Percentiles rank a stretch among this genome's conserved stretches.
Evolutionary conservation across 2,113 vertebrate genomes (phyloP).

Genomic region (Pseudois nayaur): DNA sequence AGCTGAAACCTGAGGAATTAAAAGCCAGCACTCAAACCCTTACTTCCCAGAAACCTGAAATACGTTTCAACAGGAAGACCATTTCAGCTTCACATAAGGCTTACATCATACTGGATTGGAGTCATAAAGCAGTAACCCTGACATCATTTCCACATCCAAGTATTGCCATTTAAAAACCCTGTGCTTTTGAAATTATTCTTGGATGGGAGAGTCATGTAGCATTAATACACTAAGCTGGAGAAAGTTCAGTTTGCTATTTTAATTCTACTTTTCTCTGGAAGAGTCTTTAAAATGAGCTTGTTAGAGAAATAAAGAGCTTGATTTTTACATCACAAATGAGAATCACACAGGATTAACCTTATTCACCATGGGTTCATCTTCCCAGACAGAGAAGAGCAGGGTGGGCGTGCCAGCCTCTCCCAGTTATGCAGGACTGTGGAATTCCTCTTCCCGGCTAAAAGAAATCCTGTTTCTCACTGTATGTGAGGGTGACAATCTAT

Average conservation of each 20-base stretch:
- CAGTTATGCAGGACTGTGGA: background rate
- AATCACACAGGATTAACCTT: too few species aligned
- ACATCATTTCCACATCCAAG: background rate
- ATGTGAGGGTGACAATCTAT: background rate
- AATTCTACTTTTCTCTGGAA: background rate
- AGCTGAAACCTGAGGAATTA: background rate
- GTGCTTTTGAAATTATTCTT: background rate
- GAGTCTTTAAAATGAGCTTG: background rate
- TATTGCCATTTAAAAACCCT: background rate
- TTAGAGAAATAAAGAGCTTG: background rate
- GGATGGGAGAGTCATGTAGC: background rate
- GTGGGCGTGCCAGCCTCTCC: too few species aligned
- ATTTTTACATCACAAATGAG: background rate
- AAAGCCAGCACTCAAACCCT: background rate
- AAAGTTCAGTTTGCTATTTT: background rate
- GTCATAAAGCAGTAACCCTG: background rate
- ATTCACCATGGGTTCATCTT: background rate
- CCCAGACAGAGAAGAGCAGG: background rate
- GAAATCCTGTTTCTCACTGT: background rate
- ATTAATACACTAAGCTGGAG: background rate
- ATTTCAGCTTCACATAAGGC: background rate
- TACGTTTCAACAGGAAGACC: background rate
- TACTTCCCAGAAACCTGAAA: background rate
- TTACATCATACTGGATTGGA: background rate
- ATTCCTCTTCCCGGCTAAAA: background rate